Conservation (phyloP, 2,888 invertebrate species). For the Ischnus inquisitorius region DNA sequence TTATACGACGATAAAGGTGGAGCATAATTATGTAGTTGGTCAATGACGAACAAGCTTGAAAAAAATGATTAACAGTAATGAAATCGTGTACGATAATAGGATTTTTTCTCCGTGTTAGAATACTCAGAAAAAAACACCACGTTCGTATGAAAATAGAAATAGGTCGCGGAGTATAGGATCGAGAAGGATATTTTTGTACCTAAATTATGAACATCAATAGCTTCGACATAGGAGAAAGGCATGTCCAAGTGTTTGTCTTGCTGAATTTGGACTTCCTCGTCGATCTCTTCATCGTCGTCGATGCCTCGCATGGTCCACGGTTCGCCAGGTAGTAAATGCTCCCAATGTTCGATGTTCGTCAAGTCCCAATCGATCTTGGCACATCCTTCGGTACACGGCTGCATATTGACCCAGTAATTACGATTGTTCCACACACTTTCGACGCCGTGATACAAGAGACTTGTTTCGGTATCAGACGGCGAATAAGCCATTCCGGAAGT, state of each 20-base stretch:
- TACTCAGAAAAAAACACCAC: too few species aligned
- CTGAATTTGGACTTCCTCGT: conserved; percentile 85
- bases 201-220: conserved; percentile 88
- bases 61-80: too few species aligned
- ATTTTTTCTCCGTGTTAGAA: too few species aligned
- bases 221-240: conserved; percentile 91
- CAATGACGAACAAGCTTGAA: too few species aligned
- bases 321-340: conserved; percentile 91
- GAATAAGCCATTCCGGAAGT: conserved; percentile 88
- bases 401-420: conserved; percentile 93
- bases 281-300: conserved; percentile 86
- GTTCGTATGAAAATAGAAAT: not conserved
- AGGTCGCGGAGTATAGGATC: not conserved
- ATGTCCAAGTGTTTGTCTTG: conserved; percentile 90
- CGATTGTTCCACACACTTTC: conserved; percentile 95
- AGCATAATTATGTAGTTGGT: too few species aligned
- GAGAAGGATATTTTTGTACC: conserved; percentile 81
- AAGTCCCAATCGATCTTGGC: conserved; percentile 89
- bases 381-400: conserved; percentile 86
- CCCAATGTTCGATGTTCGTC: conserved; percentile 88
- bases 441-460: conserved; percentile 90
- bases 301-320: conserved; percentile 86
- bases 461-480: conserved; percentile 86
- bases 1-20: not conserved
- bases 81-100: too few species aligned